These are phyloP conservation scores for Druon quercuslanigerum DNA, from an alignment of 1,140 invertebrate species.

Conservation along the genomic window DNA sequence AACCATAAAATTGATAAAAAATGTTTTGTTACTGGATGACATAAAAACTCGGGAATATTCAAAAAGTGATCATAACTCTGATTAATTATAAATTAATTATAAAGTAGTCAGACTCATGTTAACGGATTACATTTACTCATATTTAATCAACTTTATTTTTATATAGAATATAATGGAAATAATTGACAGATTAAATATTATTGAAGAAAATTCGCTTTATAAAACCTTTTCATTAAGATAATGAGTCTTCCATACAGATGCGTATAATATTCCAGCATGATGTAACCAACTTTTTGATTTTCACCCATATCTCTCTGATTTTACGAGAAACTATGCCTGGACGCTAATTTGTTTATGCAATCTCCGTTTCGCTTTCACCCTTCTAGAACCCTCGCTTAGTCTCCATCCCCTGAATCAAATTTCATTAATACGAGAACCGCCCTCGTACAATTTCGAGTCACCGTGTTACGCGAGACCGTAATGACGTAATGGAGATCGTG, in stretches of 20 bases:
- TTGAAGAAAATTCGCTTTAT: no score
- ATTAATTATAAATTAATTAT: no score
- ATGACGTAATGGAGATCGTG: not conserved
- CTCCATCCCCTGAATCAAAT: slow-evolving; percentile 41
- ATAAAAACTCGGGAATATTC: no score
- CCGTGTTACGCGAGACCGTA: not conserved
- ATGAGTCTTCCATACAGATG: no score
- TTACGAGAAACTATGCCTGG: slow-evolving; percentile 35
- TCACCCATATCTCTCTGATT: slow-evolving; percentile 12
- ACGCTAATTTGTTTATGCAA: slow-evolving; percentile 59
- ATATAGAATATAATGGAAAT: not conserved
- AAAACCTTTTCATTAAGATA: no score
- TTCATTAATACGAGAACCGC: slow-evolving; percentile 49
- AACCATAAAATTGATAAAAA: no score
- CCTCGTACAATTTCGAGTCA: slow-evolving; percentile 3
- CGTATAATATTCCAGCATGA: no score
- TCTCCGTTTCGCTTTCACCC: slow-evolving; percentile 37
- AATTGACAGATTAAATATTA: no score
- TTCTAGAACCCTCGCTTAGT: slow-evolving; percentile 14
- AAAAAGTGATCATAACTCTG: no score
- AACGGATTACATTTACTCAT: not conserved
- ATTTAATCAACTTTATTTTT: not conserved
- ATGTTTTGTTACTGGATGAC: no score
- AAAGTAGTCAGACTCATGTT: not conserved
- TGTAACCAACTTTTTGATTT: no score